Evolutionary conservation across 2,113 vertebrate genomes (phyloP).

Genomic region (Alectura lathami): DNA sequence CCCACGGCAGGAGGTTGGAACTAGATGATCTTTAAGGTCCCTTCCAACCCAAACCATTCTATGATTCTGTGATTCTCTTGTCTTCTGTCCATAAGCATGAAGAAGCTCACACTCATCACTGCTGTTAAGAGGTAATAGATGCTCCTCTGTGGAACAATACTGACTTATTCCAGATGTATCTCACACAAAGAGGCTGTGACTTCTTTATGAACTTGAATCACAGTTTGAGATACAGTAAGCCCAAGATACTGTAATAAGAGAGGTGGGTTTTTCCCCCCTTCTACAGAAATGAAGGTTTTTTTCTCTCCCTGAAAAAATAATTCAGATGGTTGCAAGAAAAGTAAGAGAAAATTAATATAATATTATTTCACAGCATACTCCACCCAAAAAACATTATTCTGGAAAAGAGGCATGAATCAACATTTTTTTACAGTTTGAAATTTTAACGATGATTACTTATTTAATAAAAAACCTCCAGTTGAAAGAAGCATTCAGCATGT

Average conservation of each 20-base stretch:
- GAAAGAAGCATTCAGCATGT: slow-evolving; percentile 11
- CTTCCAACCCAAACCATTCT: no score
- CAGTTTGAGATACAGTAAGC: background rate
- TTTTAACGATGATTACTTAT: background rate
- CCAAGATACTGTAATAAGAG: background rate
- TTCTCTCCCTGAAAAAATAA: background rate
- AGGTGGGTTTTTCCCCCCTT: background rate
- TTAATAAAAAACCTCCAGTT: background rate
- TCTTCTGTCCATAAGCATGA: background rate
- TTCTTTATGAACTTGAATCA: background rate
- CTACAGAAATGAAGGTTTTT: background rate
- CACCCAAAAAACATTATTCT: background rate
- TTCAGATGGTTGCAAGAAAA: background rate
- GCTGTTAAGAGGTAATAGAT: background rate
- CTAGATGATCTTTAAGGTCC: no score
- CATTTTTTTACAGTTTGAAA: background rate
- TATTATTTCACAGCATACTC: slow-evolving; percentile 4
- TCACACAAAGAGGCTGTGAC: background rate
- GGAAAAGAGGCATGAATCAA: background rate
- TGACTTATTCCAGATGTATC: background rate
- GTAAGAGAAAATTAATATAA: background rate
- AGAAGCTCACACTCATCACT: accelerated
- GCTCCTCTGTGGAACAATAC: background rate
- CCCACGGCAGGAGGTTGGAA: no score
- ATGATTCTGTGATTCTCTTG: background rate